These are phyloP conservation scores for Neodiprion lecontei DNA, from an alignment of 1,140 invertebrate species.

Conservation along the genomic window DNA sequence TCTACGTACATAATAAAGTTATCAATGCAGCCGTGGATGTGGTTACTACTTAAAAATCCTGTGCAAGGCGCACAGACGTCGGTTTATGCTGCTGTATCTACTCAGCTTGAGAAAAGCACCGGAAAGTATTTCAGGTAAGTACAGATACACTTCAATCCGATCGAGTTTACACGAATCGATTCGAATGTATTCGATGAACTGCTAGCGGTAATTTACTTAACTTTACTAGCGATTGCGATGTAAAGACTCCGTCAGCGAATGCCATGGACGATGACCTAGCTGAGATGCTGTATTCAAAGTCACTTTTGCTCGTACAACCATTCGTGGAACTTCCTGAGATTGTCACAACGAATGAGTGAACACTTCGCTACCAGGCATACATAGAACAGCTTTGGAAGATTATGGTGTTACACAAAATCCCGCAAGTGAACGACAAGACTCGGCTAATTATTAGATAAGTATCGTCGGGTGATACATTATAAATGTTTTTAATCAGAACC, in stretches of 20 bases:
- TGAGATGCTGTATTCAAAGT: constrained; percentile 63
- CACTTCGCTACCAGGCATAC: not conserved
- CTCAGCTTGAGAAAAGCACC: constrained; percentile 62
- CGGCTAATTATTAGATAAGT: no score
- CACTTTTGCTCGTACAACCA: constrained; percentile 37
- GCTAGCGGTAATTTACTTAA: constrained; percentile 15
- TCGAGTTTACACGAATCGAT: not conserved
- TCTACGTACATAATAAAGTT: constrained; percentile 58
- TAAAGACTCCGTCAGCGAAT: constrained; percentile 55
- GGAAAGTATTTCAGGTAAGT: constrained; percentile 74
- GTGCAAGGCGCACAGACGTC: constrained; percentile 72
- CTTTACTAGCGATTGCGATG: constrained; percentile 64
- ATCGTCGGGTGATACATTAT: no score
- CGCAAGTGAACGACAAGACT: no score
- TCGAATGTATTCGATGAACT: not conserved
- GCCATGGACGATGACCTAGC: constrained; percentile 63
- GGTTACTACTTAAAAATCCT: constrained; percentile 72
- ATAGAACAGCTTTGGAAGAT: not conserved
- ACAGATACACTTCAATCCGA: not conserved
- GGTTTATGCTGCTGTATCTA: constrained; percentile 69
- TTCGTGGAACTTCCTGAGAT: constrained; percentile 15
- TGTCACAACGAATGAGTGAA: not conserved
- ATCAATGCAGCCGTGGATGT: constrained; percentile 69
- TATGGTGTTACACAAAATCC: no score
- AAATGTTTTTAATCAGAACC: no score